These are phyloP conservation scores for Aphelinus atriplicis DNA, from an alignment of 1,140 invertebrate species.

Conservation along the genomic window DNA sequence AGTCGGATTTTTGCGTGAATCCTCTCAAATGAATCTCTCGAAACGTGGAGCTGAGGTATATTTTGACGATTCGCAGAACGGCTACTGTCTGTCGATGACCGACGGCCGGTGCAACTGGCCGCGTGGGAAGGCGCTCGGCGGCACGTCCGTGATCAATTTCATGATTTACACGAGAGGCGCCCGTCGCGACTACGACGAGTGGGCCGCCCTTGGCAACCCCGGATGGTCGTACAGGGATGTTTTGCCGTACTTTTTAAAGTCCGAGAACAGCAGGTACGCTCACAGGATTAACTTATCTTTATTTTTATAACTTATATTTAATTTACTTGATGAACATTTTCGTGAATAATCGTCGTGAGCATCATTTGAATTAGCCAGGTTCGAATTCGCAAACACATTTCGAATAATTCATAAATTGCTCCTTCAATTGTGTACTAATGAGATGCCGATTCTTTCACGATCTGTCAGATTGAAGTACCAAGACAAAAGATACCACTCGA, in stretches of 20 bases:
- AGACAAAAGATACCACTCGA: conserved; percentile 72
- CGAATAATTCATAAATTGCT: no score
- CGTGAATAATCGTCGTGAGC: conserved; percentile 21
- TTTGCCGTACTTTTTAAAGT: conserved; percentile 84
- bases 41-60: no score
- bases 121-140: conserved; percentile 78
- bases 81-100: conserved; percentile 65
- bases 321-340: conserved; percentile 41
- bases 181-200: conserved; percentile 76
- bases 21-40: no score
- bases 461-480: conserved; percentile 24
- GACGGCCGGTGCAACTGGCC: conserved; percentile 77
- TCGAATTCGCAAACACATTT: no score
- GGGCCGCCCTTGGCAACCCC: conserved; percentile 79
- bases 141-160: conserved; percentile 83
- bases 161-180: conserved; percentile 82
- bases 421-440: no score
- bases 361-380: no score
- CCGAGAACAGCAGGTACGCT: conserved; percentile 71
- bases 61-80: conserved; percentile 28
- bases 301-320: neutral
- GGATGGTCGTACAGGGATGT: conserved; percentile 89
- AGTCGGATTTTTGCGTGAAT: no score
- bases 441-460: neutral
- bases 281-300: conserved; percentile 35